Base-by-base conservation (phyloP, 2,888 invertebrate species). In the Myopa testacea region DNA sequence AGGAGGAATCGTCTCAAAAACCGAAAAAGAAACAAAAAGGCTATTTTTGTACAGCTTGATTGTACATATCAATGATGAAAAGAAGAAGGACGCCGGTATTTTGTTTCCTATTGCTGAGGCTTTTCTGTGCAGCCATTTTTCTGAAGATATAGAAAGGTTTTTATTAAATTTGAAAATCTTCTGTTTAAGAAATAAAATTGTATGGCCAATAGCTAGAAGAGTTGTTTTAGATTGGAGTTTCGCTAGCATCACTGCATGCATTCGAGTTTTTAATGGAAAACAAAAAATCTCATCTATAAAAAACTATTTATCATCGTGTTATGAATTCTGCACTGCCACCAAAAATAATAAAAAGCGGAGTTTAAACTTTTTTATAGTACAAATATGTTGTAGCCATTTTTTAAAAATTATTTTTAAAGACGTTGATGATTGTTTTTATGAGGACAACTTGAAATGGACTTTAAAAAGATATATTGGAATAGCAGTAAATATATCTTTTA, bases 141-240 rank as follows among this genome's bases (percentile, higher is more conserved):
- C 70, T 34, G 70, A 70, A 19, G 70, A 70, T 14, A 70, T 70
- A 12, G 55, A 70, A 7, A 19, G 55, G 6, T 70, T 70, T 55
- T 34, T 70, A 5, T 10, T 50, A 14, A 52, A 14, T 10, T 34
- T 71, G 34, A 71, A 71, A 58, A 16, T 58, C 3, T 71, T 58
- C 37, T 71, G 71, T 38, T 19, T 38, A n/a, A n/a, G 19, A 38
- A 68, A 68, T 16, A 38, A 68, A 40, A 14, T 40, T 38, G 38
- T 19, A 40, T 68, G 68, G 68, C 68, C 68, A 14, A 45, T 68
- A 45, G 40, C 68, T 14, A 68, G 34, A 38, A 55, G 71, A 60
- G 55, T 71, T 3, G 50, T 26, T 16, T n/a, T 71, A 26, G 71
- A 71, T 38, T 71, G 71, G 71, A 71, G 71, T 58, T 71, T 71